phyloP scores from a whole-genome alignment of 2,797 vertebrate genomes.

The Fistularia commersonii region DNA sequence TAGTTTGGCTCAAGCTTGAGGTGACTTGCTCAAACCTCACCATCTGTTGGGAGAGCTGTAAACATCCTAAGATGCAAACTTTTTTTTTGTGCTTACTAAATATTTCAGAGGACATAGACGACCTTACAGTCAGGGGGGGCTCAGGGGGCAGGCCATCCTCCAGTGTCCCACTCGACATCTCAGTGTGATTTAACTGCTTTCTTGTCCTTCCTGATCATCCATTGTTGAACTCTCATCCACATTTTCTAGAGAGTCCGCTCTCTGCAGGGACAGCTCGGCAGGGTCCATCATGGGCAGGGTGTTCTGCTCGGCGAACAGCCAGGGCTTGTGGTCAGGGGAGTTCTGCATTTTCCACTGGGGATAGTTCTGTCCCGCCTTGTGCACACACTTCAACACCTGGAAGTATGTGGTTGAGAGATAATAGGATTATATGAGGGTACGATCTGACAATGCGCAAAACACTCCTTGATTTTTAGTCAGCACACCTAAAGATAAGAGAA shows the following conservation, averaged over 20 bases:
- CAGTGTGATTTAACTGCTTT: slow-evolving; percentile 57
- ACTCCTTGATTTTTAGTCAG: slow-evolving; percentile 30
- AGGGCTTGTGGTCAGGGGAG: slow-evolving; percentile 68
- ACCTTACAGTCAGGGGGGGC: too few species aligned
- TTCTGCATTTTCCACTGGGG: slow-evolving; percentile 73
- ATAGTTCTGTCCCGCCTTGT: slow-evolving; percentile 76
- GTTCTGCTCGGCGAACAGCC: slow-evolving; percentile 78
- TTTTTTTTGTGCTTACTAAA: too few species aligned
- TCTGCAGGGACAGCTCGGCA: slow-evolving; percentile 70
- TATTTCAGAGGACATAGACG: too few species aligned
- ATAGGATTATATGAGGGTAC: slow-evolving; percentile 7
- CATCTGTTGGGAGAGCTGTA: slow-evolving; percentile 23
- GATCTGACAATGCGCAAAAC: slow-evolving; percentile 3
- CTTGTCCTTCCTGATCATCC: slow-evolving; percentile 58
- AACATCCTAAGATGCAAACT: not conserved
- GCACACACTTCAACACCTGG: slow-evolving; percentile 76
- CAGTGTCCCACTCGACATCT: not conserved
- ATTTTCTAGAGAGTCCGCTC: slow-evolving; percentile 75
- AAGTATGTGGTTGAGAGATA: slow-evolving; percentile 6
- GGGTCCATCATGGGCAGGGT: slow-evolving; percentile 70
- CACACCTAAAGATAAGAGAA: not conserved
- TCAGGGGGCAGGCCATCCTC: slow-evolving; percentile 12
- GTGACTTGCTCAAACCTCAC: too few species aligned
- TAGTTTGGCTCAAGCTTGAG: too few species aligned
- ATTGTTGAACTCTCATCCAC: slow-evolving; percentile 68